Evolutionary conservation across 2,113 vertebrate species (phyloP).

Genomic region (Misgurnus mizolepis): DNA sequence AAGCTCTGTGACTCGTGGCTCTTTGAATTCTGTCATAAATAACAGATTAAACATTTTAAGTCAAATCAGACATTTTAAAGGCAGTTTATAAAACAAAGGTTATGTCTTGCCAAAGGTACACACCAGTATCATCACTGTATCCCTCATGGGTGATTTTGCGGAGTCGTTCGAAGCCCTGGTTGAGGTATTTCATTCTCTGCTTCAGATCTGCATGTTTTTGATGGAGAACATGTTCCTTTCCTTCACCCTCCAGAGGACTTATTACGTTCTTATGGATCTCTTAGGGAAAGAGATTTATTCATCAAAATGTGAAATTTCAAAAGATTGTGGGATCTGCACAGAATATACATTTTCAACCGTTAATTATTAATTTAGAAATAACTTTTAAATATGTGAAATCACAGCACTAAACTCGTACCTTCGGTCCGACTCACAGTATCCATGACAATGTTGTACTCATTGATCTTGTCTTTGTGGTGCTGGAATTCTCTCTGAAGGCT

Average conservation of each 20-base stretch:
- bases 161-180: slow-evolving; percentile 89
- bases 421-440: slow-evolving; percentile 87
- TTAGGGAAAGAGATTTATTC: slow-evolving; percentile 56
- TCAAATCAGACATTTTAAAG: background rate
- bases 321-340: background rate
- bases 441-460: slow-evolving; percentile 88
- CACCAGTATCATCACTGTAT: slow-evolving; percentile 82
- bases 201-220: slow-evolving; percentile 88
- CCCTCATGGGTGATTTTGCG: slow-evolving; percentile 89
- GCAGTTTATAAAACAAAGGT: background rate
- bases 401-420: slow-evolving; percentile 73
- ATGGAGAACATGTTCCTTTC: slow-evolving; percentile 77
- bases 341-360: background rate
- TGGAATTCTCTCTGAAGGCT: slow-evolving; percentile 88
- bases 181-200: slow-evolving; percentile 83
- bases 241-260: slow-evolving; percentile 74
- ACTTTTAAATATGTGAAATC: no score
- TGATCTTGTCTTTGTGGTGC: slow-evolving; percentile 91
- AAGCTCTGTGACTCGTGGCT: slow-evolving; percentile 92
- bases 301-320: background rate
- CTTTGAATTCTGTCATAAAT: slow-evolving; percentile 82
- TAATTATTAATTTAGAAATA: background rate
- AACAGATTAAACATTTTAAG: background rate
- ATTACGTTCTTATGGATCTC: slow-evolving; percentile 89
- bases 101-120: slow-evolving; percentile 32